A percentile compares a stretch with the other conserved stretches of the same genome.
Conservation (phyloP, 1,140 invertebrate genomes). For the Lethrus apterus region DNA sequence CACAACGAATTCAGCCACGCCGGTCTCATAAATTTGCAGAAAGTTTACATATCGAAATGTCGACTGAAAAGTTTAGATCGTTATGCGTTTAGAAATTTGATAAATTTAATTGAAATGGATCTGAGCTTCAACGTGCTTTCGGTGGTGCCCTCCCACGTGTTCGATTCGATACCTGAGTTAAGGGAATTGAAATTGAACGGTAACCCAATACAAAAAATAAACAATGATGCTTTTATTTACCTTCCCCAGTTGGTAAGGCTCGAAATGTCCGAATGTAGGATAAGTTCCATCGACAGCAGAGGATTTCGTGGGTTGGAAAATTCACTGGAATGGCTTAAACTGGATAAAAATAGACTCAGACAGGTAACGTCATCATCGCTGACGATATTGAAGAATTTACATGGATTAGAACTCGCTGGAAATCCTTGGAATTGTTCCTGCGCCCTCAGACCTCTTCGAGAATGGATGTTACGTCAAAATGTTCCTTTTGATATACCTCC, state of each 20-base stretch:
- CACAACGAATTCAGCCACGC: conserved; percentile 63
- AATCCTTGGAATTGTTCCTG: conserved; percentile 83
- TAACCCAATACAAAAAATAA: conserved; percentile 63
- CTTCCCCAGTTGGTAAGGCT: conserved; percentile 63
- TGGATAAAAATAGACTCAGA: conserved; percentile 65
- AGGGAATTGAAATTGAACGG: conserved; percentile 64
- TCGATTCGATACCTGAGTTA: conserved; percentile 62
- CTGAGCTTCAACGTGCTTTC: conserved; percentile 63
- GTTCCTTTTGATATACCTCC: conserved; percentile 64
- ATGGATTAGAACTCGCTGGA: conserved; percentile 63
- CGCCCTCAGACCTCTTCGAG: conserved; percentile 58
- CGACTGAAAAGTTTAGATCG: conserved; percentile 53
- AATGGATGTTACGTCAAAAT: conserved; percentile 72
- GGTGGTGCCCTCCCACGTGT: conserved; percentile 59
- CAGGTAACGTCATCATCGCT: conserved; percentile 57
- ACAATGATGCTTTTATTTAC: conserved; percentile 59
- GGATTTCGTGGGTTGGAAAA: conserved; percentile 66
- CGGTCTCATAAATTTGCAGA: conserved; percentile 70
- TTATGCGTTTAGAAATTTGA: conserved; percentile 60
- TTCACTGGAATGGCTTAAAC: conserved; percentile 63
- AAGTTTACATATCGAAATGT: conserved; percentile 62
- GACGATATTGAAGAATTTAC: conserved; percentile 57
- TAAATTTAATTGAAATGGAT: conserved; percentile 71
- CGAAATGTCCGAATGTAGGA: conserved; percentile 63
- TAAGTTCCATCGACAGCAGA: conserved; percentile 55